Conservation (phyloP, 2,888 invertebrate species). For the Tetragonula carbonaria region DNA sequence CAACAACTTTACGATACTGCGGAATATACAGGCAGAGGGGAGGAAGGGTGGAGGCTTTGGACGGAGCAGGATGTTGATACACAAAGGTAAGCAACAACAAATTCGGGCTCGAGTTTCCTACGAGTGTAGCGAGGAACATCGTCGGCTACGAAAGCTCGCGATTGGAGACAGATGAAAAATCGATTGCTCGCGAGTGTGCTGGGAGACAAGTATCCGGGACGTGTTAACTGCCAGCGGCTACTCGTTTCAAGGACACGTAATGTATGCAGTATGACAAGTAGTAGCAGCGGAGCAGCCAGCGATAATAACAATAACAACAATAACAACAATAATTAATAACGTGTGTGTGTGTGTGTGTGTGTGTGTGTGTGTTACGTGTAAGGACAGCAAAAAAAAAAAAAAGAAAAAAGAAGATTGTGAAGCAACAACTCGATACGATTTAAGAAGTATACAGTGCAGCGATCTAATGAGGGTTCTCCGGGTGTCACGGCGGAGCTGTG, state of each 20-base stretch:
- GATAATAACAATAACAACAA: constrained; percentile 22
- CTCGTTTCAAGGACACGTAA: background rate
- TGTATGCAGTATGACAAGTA: too few relatives aligned
- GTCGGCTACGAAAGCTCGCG: constrained; percentile 46
- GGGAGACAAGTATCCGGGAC: too few relatives aligned
- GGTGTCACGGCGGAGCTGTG: constrained; percentile 35
- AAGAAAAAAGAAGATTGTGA: constrained; percentile 28
- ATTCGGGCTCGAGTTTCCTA: constrained; percentile 39
- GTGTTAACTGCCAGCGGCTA: background rate
- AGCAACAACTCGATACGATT: constrained; percentile 32
- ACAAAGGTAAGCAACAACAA: constrained; percentile 48
- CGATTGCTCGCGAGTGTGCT: background rate
- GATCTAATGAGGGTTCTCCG: constrained; percentile 12
- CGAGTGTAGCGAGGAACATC: constrained; percentile 35
- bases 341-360: background rate
- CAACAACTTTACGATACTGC: constrained; percentile 31
- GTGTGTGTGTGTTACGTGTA: background rate
- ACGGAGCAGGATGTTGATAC: background rate
- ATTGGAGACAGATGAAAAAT: background rate
- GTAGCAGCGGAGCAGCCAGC: constrained; percentile 7
- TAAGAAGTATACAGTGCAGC: constrained; percentile 28
- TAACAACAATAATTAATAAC: constrained; percentile 22
- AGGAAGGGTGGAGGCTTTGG: background rate
- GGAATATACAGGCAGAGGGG: background rate
- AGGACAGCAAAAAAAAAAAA: background rate